A percentile compares a stretch with the other conserved stretches of the same genome.
These are phyloP conservation scores for Aphelenchoides besseyi DNA, from an alignment of 1,140 invertebrate species.

Conservation along the genomic window DNA sequence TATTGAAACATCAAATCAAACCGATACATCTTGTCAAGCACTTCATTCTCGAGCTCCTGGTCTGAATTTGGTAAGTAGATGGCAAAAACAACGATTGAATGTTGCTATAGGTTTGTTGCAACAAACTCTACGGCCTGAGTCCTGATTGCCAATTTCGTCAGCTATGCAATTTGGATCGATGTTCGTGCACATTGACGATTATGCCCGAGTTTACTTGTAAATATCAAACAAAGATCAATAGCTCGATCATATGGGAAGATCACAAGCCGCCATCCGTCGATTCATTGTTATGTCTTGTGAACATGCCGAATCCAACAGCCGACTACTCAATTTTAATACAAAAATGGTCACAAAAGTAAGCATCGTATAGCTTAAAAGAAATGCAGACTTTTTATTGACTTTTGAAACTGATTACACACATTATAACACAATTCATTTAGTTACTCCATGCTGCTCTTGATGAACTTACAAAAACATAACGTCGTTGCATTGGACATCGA, in stretches of 20 bases:
- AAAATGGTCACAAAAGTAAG: constrained; percentile 15
- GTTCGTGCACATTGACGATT: not conserved
- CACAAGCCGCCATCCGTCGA: not conserved
- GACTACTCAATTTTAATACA: not conserved
- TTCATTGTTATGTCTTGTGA: not conserved
- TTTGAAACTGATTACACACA: not conserved
- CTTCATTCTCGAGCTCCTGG: constrained; percentile 7
- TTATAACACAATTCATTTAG: not conserved
- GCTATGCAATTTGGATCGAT: not conserved
- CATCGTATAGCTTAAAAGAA: not conserved
- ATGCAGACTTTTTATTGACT: no score
- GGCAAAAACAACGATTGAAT: not conserved
- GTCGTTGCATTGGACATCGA: constrained; percentile 4
- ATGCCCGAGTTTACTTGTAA: not conserved
- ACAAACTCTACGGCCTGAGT: not conserved
- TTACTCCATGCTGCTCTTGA: constrained; percentile 16
- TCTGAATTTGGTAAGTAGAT: constrained; percentile 1
- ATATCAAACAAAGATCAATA: not conserved
- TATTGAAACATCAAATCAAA: no score
- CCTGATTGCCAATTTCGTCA: constrained; percentile 1
- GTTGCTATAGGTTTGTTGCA: not conserved
- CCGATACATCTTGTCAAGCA: no score
- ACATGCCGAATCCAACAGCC: not conserved
- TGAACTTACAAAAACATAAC: not conserved
- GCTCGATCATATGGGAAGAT: not conserved